A percentile compares a stretch with the other conserved stretches of the same genome.
These are phyloP conservation scores for Drosophila limbata DNA, from an alignment of 2,888 invertebrate genomes.

Conservation along the genomic window DNA sequence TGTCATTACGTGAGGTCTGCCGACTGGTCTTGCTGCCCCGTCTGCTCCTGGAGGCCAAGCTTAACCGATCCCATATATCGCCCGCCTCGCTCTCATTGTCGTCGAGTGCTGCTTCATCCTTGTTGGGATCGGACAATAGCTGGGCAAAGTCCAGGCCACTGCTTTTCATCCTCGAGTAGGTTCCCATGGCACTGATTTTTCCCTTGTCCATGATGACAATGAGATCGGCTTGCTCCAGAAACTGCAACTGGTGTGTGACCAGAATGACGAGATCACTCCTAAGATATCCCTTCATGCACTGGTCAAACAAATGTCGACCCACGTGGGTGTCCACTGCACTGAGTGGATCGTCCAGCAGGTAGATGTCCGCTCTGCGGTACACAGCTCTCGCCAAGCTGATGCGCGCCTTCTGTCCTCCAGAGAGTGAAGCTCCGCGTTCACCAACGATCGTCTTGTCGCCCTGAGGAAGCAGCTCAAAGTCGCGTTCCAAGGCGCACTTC, in stretches of 20 bases:
- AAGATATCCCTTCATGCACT: slow-evolving; percentile 85
- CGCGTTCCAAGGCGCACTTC: slow-evolving; percentile 86
- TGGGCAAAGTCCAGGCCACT: slow-evolving; percentile 92
- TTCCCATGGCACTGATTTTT: slow-evolving; percentile 86
- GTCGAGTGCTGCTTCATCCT: slow-evolving; percentile 71
- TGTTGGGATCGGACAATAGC: slow-evolving; percentile 87
- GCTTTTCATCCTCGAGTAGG: slow-evolving; percentile 89
- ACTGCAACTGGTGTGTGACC: slow-evolving; percentile 94
- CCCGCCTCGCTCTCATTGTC: slow-evolving; percentile 71
- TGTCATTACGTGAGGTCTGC: slow-evolving; percentile 78
- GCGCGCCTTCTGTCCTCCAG: slow-evolving; percentile 94
- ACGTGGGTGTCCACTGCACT: slow-evolving; percentile 96
- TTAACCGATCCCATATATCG: slow-evolving; percentile 48
- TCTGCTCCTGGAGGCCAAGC: slow-evolving; percentile 63
- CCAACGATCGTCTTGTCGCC: slow-evolving; percentile 89
- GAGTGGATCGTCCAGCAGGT: slow-evolving; percentile 95
- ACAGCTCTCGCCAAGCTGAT: slow-evolving; percentile 95
- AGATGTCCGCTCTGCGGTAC: slow-evolving; percentile 94
- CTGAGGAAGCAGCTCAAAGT: slow-evolving; percentile 87
- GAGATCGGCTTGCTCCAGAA: slow-evolving; percentile 88
- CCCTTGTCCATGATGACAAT: slow-evolving; percentile 84
- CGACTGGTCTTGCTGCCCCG: slow-evolving; percentile 63
- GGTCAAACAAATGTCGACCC: slow-evolving; percentile 93
- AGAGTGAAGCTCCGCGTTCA: slow-evolving; percentile 92
- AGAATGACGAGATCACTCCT: slow-evolving; percentile 89